phyloP scores from a whole-genome alignment of 2,888 invertebrate genomes.

The Mystacides longicornis region DNA sequence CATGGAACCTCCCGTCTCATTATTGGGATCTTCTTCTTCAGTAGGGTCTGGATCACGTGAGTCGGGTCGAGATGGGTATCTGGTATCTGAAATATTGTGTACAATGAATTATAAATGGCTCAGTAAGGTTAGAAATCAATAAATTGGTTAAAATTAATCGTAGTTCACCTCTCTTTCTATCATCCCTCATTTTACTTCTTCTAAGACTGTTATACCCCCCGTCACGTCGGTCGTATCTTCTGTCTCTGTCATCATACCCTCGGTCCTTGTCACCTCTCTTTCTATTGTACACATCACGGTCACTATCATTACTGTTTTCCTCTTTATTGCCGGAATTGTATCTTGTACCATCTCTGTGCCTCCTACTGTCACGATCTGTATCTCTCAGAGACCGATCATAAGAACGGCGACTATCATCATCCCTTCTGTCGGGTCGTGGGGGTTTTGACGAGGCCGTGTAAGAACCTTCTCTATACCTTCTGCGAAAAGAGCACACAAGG shows the following conservation, averaged over 20 bases:
- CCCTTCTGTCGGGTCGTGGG: constrained; percentile 33
- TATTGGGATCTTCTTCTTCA: constrained; percentile 35
- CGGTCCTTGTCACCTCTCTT: constrained; percentile 35
- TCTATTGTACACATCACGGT: constrained; percentile 31
- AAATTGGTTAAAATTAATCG: not conserved
- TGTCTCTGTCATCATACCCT: constrained; percentile 30
- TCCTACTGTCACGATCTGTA: constrained; percentile 35
- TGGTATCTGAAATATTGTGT: constrained; percentile 31
- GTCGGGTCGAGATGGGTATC: constrained; percentile 36
- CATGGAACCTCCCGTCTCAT: not conserved
- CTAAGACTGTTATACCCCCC: constrained; percentile 16
- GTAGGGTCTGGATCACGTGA: constrained; percentile 38
- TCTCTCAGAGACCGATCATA: constrained; percentile 28
- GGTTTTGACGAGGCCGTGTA: constrained; percentile 39
- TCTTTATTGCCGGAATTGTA: not conserved
- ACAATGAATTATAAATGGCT: not conserved
- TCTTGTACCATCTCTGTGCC: constrained; percentile 29
- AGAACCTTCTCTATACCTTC: constrained; percentile 47
- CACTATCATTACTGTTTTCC: constrained; percentile 28
- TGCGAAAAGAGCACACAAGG: constrained; percentile 27
- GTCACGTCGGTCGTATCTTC: constrained; percentile 33
- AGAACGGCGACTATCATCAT: constrained; percentile 29
- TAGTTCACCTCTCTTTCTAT: constrained; percentile 28
- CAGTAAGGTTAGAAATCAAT: constrained; percentile 23
- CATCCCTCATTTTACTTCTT: constrained; percentile 26